Evolutionary conservation across 2,113 vertebrate genomes (phyloP).

Genomic region (Alosa alosa): DNA sequence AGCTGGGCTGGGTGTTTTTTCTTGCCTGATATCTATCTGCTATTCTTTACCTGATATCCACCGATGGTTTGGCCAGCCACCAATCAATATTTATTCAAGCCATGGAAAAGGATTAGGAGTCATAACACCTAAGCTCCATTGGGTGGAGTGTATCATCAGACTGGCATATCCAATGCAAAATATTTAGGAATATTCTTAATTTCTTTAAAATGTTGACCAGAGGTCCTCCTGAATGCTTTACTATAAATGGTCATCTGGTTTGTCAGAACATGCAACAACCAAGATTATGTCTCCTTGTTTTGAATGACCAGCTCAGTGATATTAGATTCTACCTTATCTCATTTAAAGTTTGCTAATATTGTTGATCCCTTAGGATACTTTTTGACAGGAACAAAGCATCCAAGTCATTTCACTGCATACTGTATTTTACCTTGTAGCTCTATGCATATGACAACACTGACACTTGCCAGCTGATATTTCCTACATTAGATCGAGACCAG

Average conservation of each 20-base stretch:
- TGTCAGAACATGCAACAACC: not conserved
- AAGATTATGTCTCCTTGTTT: not conserved
- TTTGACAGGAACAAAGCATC: too few relatives aligned
- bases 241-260: not conserved
- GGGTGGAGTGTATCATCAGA: not conserved
- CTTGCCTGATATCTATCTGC: not conserved
- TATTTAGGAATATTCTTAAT: not conserved
- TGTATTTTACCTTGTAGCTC: too few relatives aligned
- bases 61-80: not conserved
- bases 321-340: too few relatives aligned
- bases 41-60: not conserved
- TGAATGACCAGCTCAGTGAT: not conserved
- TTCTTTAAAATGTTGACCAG: not conserved
- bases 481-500: not conserved
- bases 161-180: not conserved
- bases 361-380: too few relatives aligned
- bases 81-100: constrained; percentile 17
- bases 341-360: too few relatives aligned
- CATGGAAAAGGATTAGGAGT: not conserved
- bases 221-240: not conserved
- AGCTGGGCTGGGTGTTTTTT: not conserved
- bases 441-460: too few relatives aligned
- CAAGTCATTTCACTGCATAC: too few relatives aligned
- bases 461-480: not conserved
- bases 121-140: not conserved